Conservation (phyloP, 2,797 vertebrate species). For the Kryptolebias ocellatus region DNA sequence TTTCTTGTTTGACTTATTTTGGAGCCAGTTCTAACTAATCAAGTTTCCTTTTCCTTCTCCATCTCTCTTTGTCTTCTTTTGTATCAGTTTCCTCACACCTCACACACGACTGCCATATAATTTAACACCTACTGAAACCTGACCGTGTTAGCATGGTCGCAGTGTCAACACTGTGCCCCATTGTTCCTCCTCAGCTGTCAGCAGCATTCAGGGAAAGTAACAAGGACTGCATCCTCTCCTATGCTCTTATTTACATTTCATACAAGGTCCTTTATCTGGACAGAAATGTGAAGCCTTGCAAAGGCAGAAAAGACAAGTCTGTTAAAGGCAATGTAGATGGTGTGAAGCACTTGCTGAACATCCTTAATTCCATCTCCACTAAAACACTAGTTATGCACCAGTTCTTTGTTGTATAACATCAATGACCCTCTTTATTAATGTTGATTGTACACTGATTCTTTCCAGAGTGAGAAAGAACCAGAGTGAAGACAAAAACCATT, state of each 20-base stretch:
- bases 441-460: too few species aligned
- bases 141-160: slow-evolving; percentile 17
- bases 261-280: neutral
- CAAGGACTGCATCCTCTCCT: neutral
- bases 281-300: neutral
- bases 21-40: neutral
- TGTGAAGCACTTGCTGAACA: too few species aligned
- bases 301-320: neutral
- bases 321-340: neutral
- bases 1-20: neutral
- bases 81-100: slow-evolving; percentile 5
- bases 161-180: neutral
- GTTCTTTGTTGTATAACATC: too few species aligned
- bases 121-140: slow-evolving; percentile 14
- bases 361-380: too few species aligned
- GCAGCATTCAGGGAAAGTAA: neutral
- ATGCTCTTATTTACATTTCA: neutral
- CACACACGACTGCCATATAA: slow-evolving; percentile 4
- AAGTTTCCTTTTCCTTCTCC: neutral
- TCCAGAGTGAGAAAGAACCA: too few species aligned
- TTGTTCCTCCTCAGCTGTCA: neutral
- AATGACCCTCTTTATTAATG: too few species aligned
- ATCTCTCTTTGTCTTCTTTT: neutral
- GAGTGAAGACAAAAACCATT: too few species aligned
- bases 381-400: neutral